phyloP scores from a whole-genome alignment of 1,140 invertebrate species.

The Drosophila dunni region DNA sequence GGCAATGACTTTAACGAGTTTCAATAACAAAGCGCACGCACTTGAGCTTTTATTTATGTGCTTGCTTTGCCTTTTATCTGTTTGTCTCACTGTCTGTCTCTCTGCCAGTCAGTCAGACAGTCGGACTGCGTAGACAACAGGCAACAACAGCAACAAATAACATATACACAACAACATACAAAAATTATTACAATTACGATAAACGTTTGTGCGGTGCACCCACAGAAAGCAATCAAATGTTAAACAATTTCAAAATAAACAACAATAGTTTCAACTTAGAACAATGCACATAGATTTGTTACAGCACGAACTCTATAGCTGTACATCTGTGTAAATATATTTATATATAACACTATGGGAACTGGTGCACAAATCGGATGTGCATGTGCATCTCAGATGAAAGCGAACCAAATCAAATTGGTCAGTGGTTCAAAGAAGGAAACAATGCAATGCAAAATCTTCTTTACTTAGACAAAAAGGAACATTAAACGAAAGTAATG shows the following conservation, averaged over 20 bases:
- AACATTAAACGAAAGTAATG: slow-evolving; percentile 29
- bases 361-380: slow-evolving; percentile 32
- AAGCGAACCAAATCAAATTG: slow-evolving; percentile 38
- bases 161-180: slow-evolving; percentile 38
- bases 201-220: slow-evolving; percentile 52
- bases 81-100: slow-evolving; percentile 25
- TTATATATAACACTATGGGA: slow-evolving; percentile 34
- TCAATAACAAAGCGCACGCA: slow-evolving; percentile 82
- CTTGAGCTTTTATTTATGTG: slow-evolving; percentile 80
- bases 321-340: neutral
- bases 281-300: slow-evolving; percentile 41
- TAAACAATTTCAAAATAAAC: slow-evolving; percentile 38
- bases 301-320: slow-evolving; percentile 8
- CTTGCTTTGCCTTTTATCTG: slow-evolving; percentile 50
- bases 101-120: slow-evolving; percentile 10
- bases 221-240: slow-evolving; percentile 43
- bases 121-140: slow-evolving; percentile 33
- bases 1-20: slow-evolving; percentile 74
- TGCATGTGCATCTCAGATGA: slow-evolving; percentile 46
- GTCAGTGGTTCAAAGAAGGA: neutral
- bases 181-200: slow-evolving; percentile 79
- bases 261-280: slow-evolving; percentile 14
- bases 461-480: slow-evolving; percentile 9
- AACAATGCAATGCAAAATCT: slow-evolving; percentile 11
- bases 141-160: slow-evolving; percentile 47